Evolutionary conservation across 2,888 invertebrate genomes (phyloP).

Genomic region (Leptarthrus brevirostris): DNA sequence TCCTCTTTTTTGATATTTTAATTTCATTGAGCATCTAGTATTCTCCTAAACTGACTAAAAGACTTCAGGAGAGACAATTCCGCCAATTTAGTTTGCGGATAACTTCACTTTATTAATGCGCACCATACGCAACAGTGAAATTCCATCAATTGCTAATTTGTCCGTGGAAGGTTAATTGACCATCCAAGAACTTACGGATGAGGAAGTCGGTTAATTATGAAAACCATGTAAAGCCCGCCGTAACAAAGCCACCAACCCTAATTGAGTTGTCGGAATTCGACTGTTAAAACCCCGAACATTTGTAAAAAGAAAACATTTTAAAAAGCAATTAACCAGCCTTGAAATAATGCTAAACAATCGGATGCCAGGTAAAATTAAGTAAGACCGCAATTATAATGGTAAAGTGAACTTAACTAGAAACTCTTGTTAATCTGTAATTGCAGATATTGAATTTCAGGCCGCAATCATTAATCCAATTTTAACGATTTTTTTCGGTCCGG

Average conservation of each 20-base stretch:
- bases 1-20: too few relatives aligned
- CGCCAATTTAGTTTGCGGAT: too few relatives aligned
- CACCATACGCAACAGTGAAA: background rate
- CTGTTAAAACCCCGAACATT: background rate
- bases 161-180: background rate
- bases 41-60: too few relatives aligned
- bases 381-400: background rate
- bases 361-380: background rate
- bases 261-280: background rate
- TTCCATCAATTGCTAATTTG: conserved; percentile 4
- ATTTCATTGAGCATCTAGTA: too few relatives aligned
- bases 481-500: too few relatives aligned
- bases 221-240: background rate
- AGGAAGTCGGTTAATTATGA: background rate
- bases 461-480: too few relatives aligned
- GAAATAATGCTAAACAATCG: background rate
- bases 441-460: too few relatives aligned
- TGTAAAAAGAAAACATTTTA: background rate
- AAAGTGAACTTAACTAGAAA: background rate
- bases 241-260: background rate
- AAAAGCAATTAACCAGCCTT: conserved; percentile 4
- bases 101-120: too few relatives aligned
- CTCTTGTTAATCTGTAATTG: background rate
- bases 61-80: too few relatives aligned
- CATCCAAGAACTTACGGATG: background rate